Percentiles rank a stretch among this genome's conserved stretches.
Evolutionary conservation across 1,140 invertebrate genomes (phyloP).

Genomic region (Riptortus pedestris): DNA sequence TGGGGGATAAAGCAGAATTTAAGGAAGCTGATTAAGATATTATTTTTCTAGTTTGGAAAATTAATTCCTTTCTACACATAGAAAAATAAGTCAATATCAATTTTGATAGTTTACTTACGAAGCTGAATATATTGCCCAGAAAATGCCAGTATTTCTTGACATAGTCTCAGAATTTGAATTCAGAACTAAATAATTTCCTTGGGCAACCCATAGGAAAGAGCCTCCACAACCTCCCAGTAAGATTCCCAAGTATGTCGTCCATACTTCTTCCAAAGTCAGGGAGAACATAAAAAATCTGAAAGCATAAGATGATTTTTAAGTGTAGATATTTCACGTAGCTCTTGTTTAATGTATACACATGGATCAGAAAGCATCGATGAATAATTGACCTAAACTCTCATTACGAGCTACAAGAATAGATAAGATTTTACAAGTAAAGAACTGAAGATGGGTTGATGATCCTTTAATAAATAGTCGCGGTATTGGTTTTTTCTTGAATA

Average conservation of each 20-base stretch:
- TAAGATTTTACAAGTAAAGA: no score
- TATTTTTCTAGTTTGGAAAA: no score
- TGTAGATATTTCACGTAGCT: no score
- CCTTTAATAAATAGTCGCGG: no score
- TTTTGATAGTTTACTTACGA: constrained; percentile 45
- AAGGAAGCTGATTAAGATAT: no score
- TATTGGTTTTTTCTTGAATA: no score
- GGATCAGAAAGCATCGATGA: no score
- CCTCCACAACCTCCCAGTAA: constrained; percentile 81
- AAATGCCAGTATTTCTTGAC: constrained; percentile 83
- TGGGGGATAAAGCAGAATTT: neutral
- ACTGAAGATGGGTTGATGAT: no score
- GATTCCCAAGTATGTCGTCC: constrained; percentile 75
- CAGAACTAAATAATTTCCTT: constrained; percentile 85
- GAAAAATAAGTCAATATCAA: neutral
- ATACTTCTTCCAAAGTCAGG: constrained; percentile 73
- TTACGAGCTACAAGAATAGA: no score
- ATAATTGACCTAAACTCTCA: no score
- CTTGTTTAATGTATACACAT: no score
- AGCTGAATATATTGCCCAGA: constrained; percentile 88
- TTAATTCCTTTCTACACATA: neutral
- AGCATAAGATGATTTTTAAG: constrained; percentile 16
- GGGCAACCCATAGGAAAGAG: constrained; percentile 79
- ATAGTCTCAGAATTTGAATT: constrained; percentile 81
- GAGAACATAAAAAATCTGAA: constrained; percentile 63